Conservation (phyloP, 2,888 invertebrate species). For the Cheilosia soror region DNA sequence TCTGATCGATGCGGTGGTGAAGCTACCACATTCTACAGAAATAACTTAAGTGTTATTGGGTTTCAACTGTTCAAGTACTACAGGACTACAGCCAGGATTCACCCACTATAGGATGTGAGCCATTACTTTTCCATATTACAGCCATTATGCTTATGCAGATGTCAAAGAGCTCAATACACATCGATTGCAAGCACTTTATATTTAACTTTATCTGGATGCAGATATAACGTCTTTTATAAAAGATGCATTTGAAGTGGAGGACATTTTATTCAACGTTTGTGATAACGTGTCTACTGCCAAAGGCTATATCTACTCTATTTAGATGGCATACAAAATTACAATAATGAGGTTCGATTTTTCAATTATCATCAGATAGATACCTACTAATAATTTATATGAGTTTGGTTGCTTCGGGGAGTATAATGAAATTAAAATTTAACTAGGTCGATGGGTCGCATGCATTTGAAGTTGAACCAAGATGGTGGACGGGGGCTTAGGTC, state of each 20-base stretch:
- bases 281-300: too few relatives aligned
- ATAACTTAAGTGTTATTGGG: slow-evolving; percentile 69
- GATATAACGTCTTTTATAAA: slow-evolving; percentile 2
- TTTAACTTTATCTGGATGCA: slow-evolving; percentile 21
- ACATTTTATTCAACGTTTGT: too few relatives aligned
- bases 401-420: too few relatives aligned
- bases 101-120: slow-evolving; percentile 59
- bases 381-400: too few relatives aligned
- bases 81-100: slow-evolving; percentile 9
- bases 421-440: too few relatives aligned
- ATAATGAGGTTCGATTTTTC: not conserved
- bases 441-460: too few relatives aligned
- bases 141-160: slow-evolving; percentile 64
- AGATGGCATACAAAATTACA: not conserved
- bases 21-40: slow-evolving; percentile 60
- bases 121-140: slow-evolving; percentile 67
- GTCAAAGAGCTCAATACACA: slow-evolving; percentile 48
- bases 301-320: not conserved
- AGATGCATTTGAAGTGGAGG: not conserved
- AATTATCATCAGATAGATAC: too few relatives aligned
- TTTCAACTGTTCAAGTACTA: slow-evolving; percentile 26
- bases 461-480: too few relatives aligned
- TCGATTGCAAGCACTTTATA: slow-evolving; percentile 50
- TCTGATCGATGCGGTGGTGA: slow-evolving; percentile 66
- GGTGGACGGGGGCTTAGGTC: too few relatives aligned